A percentile compares a stretch with the other conserved stretches of the same genome.
Conservation (phyloP, 2,797 vertebrate species). For the Borostomias antarcticus region DNA sequence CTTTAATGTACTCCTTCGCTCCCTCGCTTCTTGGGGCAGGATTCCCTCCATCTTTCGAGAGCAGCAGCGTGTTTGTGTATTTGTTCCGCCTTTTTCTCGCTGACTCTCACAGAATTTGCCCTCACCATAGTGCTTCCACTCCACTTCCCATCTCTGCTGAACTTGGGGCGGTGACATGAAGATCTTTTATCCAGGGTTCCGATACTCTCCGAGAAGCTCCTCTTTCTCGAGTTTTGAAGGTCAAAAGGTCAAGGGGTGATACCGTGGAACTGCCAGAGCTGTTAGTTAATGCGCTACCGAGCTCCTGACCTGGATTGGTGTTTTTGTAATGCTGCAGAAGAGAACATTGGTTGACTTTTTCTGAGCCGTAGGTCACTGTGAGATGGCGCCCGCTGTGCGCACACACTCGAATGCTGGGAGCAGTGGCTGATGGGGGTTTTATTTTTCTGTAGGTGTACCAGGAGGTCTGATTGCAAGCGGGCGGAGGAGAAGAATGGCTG, state of each 20-base stretch:
- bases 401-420: neutral
- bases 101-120: conserved; percentile 52
- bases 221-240: too few relatives aligned
- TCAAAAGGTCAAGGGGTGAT: too few relatives aligned
- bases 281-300: too few relatives aligned
- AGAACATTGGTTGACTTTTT: neutral
- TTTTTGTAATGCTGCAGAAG: neutral
- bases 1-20: neutral
- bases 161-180: conserved; percentile 63
- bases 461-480: conserved; percentile 79
- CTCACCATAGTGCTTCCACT: conserved; percentile 58
- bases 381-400: neutral
- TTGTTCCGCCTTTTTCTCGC: conserved; percentile 61
- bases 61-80: conserved; percentile 60
- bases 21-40: neutral
- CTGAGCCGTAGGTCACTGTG: neutral
- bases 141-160: conserved; percentile 57
- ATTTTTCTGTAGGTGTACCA: conserved; percentile 81
- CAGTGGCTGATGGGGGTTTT: conserved; percentile 46
- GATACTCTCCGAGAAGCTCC: neutral
- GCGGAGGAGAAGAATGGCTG: conserved; percentile 81
- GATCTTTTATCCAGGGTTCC: neutral
- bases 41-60: conserved; percentile 50
- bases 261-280: too few relatives aligned
- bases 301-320: too few relatives aligned